A percentile compares a stretch with the other conserved stretches of the same genome.
These are phyloP conservation scores for Sepioteuthis lessoniana DNA, from an alignment of 2,888 invertebrate genomes.

Conservation along the genomic window DNA sequence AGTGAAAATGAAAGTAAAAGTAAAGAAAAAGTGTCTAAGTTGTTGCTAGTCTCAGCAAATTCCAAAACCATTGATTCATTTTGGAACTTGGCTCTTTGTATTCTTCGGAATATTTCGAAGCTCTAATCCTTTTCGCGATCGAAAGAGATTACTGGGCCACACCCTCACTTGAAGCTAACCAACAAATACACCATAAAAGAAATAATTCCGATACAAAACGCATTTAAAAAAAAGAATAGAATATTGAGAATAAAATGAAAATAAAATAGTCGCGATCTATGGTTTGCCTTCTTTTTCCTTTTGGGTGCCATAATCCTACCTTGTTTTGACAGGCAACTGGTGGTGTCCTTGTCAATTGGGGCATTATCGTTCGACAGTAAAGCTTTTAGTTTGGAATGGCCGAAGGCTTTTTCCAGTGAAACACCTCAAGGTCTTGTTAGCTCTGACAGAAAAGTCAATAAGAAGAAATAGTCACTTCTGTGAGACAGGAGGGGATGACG, in stretches of 20 bases:
- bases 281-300: not conserved
- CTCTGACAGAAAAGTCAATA: not conserved
- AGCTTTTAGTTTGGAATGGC: not conserved
- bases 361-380: constrained; percentile 24
- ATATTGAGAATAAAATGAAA: not conserved
- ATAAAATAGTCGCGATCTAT: not conserved
- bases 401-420: not conserved
- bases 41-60: not conserved
- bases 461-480: not conserved
- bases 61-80: not conserved
- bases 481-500: not conserved
- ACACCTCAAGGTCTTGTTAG: constrained; percentile 17
- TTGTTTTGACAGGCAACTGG: constrained; percentile 33
- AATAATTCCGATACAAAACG: not conserved
- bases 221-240: not conserved
- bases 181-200: not conserved
- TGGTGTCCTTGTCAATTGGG: constrained; percentile 1
- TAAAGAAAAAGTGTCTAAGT: not conserved
- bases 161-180: constrained; percentile 16
- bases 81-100: not conserved
- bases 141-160: constrained; percentile 10
- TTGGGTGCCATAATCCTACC: not conserved
- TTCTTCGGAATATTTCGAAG: not conserved
- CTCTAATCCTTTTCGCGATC: not conserved
- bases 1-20: not conserved